A percentile compares a stretch with the other conserved stretches of the same genome.
phyloP scores from a whole-genome alignment of 2,113 vertebrate genomes.

The Hippolais icterina region DNA sequence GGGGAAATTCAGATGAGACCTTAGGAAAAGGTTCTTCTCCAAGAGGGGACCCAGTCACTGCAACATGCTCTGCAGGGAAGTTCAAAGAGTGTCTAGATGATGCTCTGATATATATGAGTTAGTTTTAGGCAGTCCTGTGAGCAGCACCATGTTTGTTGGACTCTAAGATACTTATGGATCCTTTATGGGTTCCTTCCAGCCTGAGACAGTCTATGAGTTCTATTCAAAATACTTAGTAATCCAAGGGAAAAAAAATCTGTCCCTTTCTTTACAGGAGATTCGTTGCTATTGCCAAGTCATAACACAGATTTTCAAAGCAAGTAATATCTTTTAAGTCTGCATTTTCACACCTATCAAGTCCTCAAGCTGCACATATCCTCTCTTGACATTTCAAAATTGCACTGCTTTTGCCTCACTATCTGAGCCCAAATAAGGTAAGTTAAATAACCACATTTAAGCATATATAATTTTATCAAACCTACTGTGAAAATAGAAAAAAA shows the following conservation, averaged over 20 bases:
- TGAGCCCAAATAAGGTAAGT: background rate
- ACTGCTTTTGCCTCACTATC: background rate
- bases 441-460: background rate
- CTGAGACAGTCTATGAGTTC: background rate
- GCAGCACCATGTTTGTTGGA: background rate
- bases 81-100: background rate
- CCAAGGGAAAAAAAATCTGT: background rate
- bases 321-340: background rate
- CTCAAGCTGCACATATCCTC: background rate
- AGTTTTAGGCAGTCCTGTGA: background rate
- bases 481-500: background rate
- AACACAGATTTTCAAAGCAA: background rate
- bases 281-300: background rate
- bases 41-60: background rate
- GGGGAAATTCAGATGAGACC: background rate
- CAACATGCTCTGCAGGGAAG: background rate
- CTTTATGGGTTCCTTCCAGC: background rate
- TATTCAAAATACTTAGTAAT: background rate
- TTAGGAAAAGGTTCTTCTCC: background rate
- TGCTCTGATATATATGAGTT: background rate
- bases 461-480: background rate
- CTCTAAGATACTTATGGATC: background rate
- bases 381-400: slow-evolving; percentile 5
- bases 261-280: background rate
- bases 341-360: slow-evolving; percentile 44